These are phyloP conservation scores for Drosophila ustulata DNA, from an alignment of 2,888 invertebrate genomes.

Conservation along the genomic window DNA sequence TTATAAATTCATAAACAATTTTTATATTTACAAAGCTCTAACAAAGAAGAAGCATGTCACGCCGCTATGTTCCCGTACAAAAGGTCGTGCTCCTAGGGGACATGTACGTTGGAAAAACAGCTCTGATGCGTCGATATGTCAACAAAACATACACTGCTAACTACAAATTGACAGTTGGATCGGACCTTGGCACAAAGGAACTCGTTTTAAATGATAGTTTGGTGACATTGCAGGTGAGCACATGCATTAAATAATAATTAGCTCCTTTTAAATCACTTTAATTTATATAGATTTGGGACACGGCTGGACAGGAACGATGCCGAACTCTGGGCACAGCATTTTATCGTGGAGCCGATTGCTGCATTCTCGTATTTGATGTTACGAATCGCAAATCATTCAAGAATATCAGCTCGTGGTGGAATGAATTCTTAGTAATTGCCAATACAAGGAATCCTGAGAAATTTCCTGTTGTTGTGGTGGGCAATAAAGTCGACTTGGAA, in stretches of 20 bases:
- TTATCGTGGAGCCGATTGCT: conserved; percentile 99
- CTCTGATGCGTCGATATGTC: conserved; percentile 99
- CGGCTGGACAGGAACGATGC: conserved; percentile 99
- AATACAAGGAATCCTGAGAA: conserved; percentile 99
- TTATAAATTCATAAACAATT: not conserved
- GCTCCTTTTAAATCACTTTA: not conserved
- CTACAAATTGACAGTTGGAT: conserved; percentile 99
- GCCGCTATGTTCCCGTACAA: conserved; percentile 95
- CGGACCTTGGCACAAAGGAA: conserved; percentile 99
- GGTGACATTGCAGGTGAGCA: conserved; percentile 95
- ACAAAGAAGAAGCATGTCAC: conserved; percentile 11
- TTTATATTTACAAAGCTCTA: not conserved
- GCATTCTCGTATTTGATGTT: conserved; percentile 99
- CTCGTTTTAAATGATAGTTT: conserved; percentile 98
- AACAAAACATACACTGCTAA: conserved; percentile 99
- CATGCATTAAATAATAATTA: not conserved
- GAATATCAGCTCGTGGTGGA: conserved; percentile 99
- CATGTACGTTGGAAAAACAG: conserved; percentile 99
- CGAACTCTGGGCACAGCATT: conserved; percentile 99
- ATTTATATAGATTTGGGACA: conserved; percentile 95
- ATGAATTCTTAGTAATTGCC: conserved; percentile 97
- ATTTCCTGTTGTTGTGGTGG: conserved; percentile 99
- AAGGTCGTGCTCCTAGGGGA: conserved; percentile 99
- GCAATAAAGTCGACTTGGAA: conserved; percentile 98
- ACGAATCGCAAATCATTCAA: conserved; percentile 99